Base-by-base conservation (phyloP, 2,797 vertebrate species). In the Chaunax sp. region DNA sequence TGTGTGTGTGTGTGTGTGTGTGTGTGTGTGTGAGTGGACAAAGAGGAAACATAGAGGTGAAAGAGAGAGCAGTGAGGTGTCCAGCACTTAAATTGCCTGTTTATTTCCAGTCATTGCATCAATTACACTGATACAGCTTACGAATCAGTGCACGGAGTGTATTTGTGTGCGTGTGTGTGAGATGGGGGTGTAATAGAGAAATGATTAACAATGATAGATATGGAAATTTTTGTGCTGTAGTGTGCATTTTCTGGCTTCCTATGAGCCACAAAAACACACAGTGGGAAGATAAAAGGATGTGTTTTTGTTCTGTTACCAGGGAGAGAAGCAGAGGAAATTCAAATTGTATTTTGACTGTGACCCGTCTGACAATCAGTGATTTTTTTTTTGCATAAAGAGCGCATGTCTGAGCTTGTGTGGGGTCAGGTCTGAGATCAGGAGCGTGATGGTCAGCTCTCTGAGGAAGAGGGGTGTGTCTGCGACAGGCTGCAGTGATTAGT, bases 1-100 rank as follows among this genome's bases (percentile, higher is more conserved):
- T 35, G 58, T 50, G 43, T 23, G 59, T 51, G 57, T 44, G 58
- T 35, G 28, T 53, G 62, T 43, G 57, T 41, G 30, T 22, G 52
- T 20, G 43, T 47, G 60, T 56, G 52, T 60, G 58, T 37, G 57
- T 19, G 51, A 22, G 52, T 59, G 69, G 71, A 81, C 70, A 81
- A 79, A 83, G 75, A 78, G 75, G 68, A 74, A 84, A 77, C 72
- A 65, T 37, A 56, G 62, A 50, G 69, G 68, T 65, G 76, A 55
- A 41, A 76, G 80, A 57, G 82, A 73, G 84, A 88, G 89, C 92
- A 93, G 79, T 92, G 92, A 91, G 88, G 92, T 94, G 91, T 94
- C 92, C 93, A 93, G 93, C 92, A 93, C 91, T 89, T 92, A 94
- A 94, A 94, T 93, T 94, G 93, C 91, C 93, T 94, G 91, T 94